Percentiles rank a stretch among this genome's conserved stretches.
These are phyloP conservation scores for Piaya cayana DNA, from an alignment of 2,113 vertebrate species.

Conservation along the genomic window DNA sequence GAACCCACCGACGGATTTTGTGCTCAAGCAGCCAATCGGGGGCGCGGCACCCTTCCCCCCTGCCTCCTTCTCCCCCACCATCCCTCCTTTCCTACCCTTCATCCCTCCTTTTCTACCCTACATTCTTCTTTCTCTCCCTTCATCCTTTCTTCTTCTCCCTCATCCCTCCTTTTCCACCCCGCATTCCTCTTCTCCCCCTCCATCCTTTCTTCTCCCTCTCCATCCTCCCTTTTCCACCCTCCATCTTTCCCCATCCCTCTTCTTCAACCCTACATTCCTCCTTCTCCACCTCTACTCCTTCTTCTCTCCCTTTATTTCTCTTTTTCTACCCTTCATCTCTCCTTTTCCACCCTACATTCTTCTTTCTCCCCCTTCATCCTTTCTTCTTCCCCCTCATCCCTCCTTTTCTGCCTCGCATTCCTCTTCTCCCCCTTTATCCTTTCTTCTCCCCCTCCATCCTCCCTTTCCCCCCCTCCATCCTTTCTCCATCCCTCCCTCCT, in stretches of 20 bases:
- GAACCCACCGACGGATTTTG: conserved; percentile 24
- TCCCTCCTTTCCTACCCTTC: background rate
- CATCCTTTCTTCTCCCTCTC: background rate
- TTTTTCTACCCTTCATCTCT: background rate
- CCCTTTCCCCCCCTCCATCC: background rate
- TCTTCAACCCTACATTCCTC: background rate
- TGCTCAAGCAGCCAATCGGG: conserved; percentile 5
- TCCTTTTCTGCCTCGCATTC: background rate
- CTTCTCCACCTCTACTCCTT: background rate
- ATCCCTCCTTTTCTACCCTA: background rate
- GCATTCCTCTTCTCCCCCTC: background rate
- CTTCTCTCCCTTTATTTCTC: too few relatives aligned
- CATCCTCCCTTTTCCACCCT: background rate
- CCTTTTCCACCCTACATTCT: background rate
- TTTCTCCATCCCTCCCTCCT: background rate
- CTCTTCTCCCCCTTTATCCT: background rate
- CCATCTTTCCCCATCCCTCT: background rate
- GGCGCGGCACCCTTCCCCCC: background rate
- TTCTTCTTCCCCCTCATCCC: background rate
- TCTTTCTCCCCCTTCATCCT: background rate
- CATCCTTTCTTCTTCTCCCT: background rate
- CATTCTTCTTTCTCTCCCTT: background rate
- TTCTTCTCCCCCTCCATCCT: background rate
- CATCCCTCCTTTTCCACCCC: background rate
- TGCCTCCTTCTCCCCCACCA: background rate